Evolutionary conservation across 2,797 vertebrate species (phyloP).

Genomic region (Silurus lanzhouensis): DNA sequence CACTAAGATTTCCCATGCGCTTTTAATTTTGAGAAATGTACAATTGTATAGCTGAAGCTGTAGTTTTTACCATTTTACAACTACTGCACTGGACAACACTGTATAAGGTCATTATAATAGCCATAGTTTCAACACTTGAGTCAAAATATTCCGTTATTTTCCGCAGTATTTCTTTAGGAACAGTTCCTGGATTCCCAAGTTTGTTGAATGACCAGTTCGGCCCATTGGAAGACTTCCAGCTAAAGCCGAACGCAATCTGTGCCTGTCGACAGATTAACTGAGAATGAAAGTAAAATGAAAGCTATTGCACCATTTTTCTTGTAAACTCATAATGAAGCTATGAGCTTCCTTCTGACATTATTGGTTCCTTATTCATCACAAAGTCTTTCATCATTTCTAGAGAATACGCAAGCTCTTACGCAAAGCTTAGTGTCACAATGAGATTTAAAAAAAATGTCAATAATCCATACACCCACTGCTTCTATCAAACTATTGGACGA

Average conservation of each 20-base stretch:
- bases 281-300: background rate
- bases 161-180: too few relatives aligned
- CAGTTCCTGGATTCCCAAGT: too few relatives aligned
- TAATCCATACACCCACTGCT: background rate
- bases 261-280: background rate
- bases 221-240: background rate
- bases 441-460: background rate
- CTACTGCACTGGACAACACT: too few relatives aligned
- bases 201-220: background rate
- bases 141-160: background rate
- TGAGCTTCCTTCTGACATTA: background rate
- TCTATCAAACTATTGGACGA: background rate
- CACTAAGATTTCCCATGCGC: background rate
- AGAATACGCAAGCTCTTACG: background rate
- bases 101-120: too few relatives aligned
- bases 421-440: background rate
- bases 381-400: background rate
- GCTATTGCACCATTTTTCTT: background rate
- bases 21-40: background rate
- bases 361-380: background rate
- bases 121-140: too few relatives aligned
- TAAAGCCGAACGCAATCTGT: background rate
- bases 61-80: too few relatives aligned
- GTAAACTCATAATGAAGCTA: background rate
- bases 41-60: too few relatives aligned